Base-by-base conservation (phyloP, 2,888 invertebrate genomes). In the Ochropleura plecta region DNA sequence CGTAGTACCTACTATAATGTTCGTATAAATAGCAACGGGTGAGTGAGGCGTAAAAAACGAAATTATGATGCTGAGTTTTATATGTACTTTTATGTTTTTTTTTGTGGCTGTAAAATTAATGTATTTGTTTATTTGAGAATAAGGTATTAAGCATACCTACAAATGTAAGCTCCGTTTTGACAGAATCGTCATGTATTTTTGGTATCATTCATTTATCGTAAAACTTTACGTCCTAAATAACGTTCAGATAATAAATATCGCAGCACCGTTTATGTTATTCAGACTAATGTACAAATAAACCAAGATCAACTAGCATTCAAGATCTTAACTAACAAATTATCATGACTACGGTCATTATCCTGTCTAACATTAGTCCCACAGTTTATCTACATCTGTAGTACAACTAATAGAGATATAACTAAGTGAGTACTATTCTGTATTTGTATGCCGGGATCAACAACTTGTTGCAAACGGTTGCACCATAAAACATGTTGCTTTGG, bases 391-490 rank as follows among this genome's bases (percentile, higher is more conserved):
- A 64, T 59, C 44, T 63, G 55, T 48, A 42, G 46, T 42, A 53
- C 20, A 79, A 57, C 12, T 64, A 48, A 59, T 44, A 64, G 18
- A 70, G 10, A 46, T 59, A 46, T 65, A 55, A 10, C 30, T 7
- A n/a, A 44, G 44, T 4, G 4, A 14, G 44, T n/a, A 53, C n/a
- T 48, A 18, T 59, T 42, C 18, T 73, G 42, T 57, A 51, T 80
- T 72, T 70, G 70, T 73, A 9, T 59, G 68, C 60, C 70, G 57
- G 79, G 72, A 76, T 76, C 86, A 81, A 81, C 87, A 81, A 88
- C 88, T 87, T 88, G 88, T 88, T 88, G 87, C 86, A 59, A 73
- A 73, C 62, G 60, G 69, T 42, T 81, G 84, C 77, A 79, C 57
- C 64, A 77, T 77, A 71, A 80, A 83, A 83, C 77, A 81, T 85